Evolutionary conservation across 1,140 invertebrate genomes (phyloP).

Genomic region (Ceratina australensis): DNA sequence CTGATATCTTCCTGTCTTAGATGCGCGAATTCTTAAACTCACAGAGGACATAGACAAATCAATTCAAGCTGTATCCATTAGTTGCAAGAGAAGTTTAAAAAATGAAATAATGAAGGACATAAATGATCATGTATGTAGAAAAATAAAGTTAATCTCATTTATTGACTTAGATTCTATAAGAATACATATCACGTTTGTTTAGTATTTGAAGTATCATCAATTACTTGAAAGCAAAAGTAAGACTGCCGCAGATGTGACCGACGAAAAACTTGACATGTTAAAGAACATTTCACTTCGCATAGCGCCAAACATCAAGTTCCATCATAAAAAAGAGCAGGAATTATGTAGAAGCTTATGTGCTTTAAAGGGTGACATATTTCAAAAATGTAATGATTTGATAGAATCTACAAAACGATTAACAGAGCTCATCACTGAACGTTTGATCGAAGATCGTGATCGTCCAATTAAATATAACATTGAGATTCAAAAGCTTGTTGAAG

Average conservation of each 20-base stretch:
- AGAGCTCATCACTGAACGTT: conserved; percentile 54
- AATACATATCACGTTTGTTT: conserved; percentile 38
- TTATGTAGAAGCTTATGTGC: conserved; percentile 66
- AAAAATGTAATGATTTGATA: conserved; percentile 65
- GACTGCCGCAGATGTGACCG: conserved; percentile 57
- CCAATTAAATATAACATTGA: conserved; percentile 60
- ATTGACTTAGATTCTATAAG: neutral
- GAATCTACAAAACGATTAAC: conserved; percentile 52
- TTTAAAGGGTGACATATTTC: conserved; percentile 56
- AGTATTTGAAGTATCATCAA: conserved; percentile 68
- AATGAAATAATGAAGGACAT: conserved; percentile 59
- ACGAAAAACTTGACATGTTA: conserved; percentile 59
- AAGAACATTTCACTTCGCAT: conserved; percentile 59
- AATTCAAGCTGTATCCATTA: conserved; percentile 65
- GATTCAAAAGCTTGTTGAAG: conserved; percentile 59
- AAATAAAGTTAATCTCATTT: conserved; percentile 20
- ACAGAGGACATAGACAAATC: conserved; percentile 59
- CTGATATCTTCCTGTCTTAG: conserved; percentile 47
- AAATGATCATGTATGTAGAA: conserved; percentile 63
- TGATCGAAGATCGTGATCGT: conserved; percentile 57
- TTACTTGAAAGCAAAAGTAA: conserved; percentile 64
- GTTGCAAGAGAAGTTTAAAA: conserved; percentile 45
- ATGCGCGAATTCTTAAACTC: conserved; percentile 44
- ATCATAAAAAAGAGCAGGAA: conserved; percentile 67
- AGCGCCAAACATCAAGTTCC: conserved; percentile 65